Evolutionary conservation across 2,797 vertebrate species (phyloP).

Genomic region (Pogonophryne albipinna): DNA sequence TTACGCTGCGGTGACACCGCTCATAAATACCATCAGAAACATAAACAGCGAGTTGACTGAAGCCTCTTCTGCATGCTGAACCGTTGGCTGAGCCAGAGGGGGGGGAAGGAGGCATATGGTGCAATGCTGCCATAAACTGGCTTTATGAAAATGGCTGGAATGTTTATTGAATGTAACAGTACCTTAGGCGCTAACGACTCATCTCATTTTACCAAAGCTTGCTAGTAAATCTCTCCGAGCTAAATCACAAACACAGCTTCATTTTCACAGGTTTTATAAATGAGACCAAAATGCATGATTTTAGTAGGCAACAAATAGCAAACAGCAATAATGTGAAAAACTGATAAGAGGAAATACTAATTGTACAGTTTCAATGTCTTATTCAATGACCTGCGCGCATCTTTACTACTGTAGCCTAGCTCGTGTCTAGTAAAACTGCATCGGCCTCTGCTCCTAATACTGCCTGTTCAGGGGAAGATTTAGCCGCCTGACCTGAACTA

Average conservation of each 20-base stretch:
- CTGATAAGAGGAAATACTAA: too few species aligned
- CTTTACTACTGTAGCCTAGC: too few species aligned
- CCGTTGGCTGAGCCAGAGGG: conserved; percentile 26
- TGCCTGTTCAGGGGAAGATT: too few species aligned
- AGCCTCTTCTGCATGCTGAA: conserved; percentile 72
- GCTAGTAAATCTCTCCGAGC: conserved; percentile 56
- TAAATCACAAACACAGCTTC: conserved; percentile 37
- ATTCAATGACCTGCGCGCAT: too few species aligned
- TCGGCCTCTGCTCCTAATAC: too few species aligned
- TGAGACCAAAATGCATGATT: too few species aligned
- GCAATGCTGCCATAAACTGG: conserved; percentile 79
- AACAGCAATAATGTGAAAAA: too few species aligned
- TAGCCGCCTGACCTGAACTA: too few species aligned
- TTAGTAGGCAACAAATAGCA: too few species aligned
- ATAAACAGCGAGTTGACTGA: conserved; percentile 80
- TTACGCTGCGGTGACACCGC: conserved; percentile 73
- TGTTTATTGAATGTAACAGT: conserved; percentile 87
- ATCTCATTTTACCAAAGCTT: conserved; percentile 51
- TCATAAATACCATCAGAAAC: conserved; percentile 81
- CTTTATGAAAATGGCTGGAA: conserved; percentile 87
- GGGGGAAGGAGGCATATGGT: conserved; percentile 72
- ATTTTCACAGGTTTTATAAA: conserved; percentile 4
- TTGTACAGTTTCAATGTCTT: too few species aligned
- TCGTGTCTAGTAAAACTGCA: too few species aligned
- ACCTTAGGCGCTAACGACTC: conserved; percentile 71